Evolutionary conservation across 1,140 invertebrate species (phyloP).

Genomic region (Drosophila busckii): DNA sequence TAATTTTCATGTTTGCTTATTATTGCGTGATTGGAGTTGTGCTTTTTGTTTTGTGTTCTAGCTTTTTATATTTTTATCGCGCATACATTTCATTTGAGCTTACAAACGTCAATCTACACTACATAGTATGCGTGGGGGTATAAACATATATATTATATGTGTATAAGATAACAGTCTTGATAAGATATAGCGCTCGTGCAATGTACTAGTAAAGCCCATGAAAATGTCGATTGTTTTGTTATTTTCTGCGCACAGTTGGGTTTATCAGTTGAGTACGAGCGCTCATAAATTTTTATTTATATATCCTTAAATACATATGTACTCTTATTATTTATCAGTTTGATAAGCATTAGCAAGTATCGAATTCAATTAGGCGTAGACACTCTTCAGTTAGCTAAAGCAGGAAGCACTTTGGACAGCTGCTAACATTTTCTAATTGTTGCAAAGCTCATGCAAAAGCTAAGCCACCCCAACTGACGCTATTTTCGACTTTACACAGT

Average conservation of each 20-base stretch:
- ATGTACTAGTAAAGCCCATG: slow-evolving; percentile 30
- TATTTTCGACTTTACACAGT: too few species aligned
- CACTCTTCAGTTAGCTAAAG: too few species aligned
- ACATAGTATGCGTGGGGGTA: slow-evolving; percentile 10
- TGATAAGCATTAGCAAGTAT: too few species aligned
- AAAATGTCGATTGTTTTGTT: slow-evolving; percentile 36
- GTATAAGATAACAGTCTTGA: slow-evolving; percentile 23
- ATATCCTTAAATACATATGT: background rate
- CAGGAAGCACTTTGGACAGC: too few species aligned
- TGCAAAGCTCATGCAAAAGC: background rate
- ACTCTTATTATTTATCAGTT: too few species aligned
- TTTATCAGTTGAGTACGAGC: too few species aligned
- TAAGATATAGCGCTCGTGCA: slow-evolving; percentile 41
- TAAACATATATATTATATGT: slow-evolving; percentile 10
- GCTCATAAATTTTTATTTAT: background rate
- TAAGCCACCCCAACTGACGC: background rate
- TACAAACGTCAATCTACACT: slow-evolving; percentile 50
- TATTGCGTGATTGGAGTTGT: too few species aligned
- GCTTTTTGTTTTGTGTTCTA: too few species aligned
- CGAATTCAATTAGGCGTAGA: too few species aligned
- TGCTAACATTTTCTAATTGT: background rate
- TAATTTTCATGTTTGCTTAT: too few species aligned
- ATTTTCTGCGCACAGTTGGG: background rate
- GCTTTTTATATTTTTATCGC: too few species aligned
- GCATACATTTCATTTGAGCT: slow-evolving; percentile 46